A percentile compares a stretch with the other conserved stretches of the same genome.
These are phyloP conservation scores for Oryzaephilus surinamensis DNA, from an alignment of 1,140 invertebrate genomes.

Conservation along the genomic window DNA sequence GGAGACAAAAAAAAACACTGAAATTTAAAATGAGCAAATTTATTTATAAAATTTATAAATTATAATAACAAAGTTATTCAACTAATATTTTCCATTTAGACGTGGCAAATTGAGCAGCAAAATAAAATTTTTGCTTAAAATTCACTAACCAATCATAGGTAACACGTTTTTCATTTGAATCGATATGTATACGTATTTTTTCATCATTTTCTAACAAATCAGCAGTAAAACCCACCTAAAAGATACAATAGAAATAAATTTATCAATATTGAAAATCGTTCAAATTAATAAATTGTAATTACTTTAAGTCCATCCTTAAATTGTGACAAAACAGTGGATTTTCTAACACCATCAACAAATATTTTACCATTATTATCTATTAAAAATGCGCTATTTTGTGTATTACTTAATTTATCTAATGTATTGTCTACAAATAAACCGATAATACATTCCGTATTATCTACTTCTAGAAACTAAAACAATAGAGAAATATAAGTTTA, in stretches of 20 bases:
- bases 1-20: no score
- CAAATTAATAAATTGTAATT: no score
- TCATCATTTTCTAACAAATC: slow-evolving; percentile 15
- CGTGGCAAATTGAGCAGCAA: slow-evolving; percentile 18
- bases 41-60: no score
- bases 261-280: not conserved
- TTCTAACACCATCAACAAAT: slow-evolving; percentile 23
- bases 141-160: slow-evolving; percentile 25
- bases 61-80: slow-evolving; percentile 24
- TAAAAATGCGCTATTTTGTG: slow-evolving; percentile 16
- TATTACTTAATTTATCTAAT: slow-evolving; percentile 4
- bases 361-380: slow-evolving; percentile 23
- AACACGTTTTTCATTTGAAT: slow-evolving; percentile 24
- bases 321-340: slow-evolving; percentile 22
- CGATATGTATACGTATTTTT: slow-evolving; percentile 23
- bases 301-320: slow-evolving; percentile 24
- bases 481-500: slow-evolving; percentile 1
- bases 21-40: no score
- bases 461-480: slow-evolving; percentile 27
- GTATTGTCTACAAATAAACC: slow-evolving; percentile 15
- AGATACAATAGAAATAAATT: slow-evolving; percentile 11
- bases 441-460: slow-evolving; percentile 16
- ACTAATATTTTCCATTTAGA: slow-evolving; percentile 27
- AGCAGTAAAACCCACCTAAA: slow-evolving; percentile 26
- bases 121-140: slow-evolving; percentile 13